These are phyloP conservation scores for Oryzias celebensis DNA, from an alignment of 2,113 vertebrate species.

Conservation along the genomic window DNA sequence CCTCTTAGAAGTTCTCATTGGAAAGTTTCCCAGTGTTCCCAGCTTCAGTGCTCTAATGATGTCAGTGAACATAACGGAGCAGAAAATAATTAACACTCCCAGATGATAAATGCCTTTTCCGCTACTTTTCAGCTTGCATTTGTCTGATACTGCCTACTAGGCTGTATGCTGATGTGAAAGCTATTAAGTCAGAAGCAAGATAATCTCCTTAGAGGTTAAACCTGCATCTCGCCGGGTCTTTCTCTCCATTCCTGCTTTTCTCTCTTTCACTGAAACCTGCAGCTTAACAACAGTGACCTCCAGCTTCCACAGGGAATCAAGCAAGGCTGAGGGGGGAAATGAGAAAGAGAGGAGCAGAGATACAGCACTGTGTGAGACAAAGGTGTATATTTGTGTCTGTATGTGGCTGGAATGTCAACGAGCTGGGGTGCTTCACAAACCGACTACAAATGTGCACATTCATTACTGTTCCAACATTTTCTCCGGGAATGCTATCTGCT, in stretches of 20 bases:
- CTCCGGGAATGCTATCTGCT: conserved; percentile 7
- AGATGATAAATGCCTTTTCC: conserved; percentile 29
- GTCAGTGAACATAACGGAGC: not conserved
- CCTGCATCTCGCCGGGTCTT: conserved; percentile 24
- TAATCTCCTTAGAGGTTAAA: conserved; percentile 52
- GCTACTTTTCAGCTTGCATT: conserved; percentile 1
- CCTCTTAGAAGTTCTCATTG: not conserved
- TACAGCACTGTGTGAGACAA: conserved; percentile 11
- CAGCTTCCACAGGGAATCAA: conserved; percentile 52
- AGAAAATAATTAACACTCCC: conserved; percentile 5
- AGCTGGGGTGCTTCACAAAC: conserved; percentile 55
- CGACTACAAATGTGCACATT: conserved; percentile 61
- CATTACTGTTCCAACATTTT: conserved; percentile 45
- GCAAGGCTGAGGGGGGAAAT: conserved; percentile 41
- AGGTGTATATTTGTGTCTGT: conserved; percentile 27
- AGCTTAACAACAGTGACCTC: conserved; percentile 60
- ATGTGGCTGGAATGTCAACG: conserved; percentile 61
- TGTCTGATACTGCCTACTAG: conserved; percentile 2
- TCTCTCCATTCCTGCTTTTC: not conserved
- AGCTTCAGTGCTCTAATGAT: not conserved
- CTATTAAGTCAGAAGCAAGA: conserved; percentile 41
- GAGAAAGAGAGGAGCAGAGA: conserved; percentile 43
- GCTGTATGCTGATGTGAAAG: conserved; percentile 30
- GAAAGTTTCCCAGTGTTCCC: not conserved
- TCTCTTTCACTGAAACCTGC: conserved; percentile 22